Evolutionary conservation across 2,888 invertebrate genomes (phyloP), one percentile per base, ranked within the genome.

Genomic region (Syrphus vitripennis): DNA sequence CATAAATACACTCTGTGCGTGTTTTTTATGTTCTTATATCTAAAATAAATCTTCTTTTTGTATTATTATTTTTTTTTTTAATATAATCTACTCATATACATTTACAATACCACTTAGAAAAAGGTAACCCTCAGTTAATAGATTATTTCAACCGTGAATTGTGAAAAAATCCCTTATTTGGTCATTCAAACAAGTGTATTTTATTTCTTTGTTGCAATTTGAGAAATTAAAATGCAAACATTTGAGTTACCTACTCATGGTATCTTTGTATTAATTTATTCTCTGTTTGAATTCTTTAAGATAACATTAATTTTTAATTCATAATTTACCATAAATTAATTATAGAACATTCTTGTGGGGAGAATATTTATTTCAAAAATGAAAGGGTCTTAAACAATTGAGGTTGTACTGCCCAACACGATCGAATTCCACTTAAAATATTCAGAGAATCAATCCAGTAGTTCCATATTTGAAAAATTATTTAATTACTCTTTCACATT

Each of bases 41-140:
- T n/a, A 48, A 45, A 26, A 42, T 50, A 21, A 42, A 69, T 57
- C 29, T 29, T 69, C 67, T 69, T 40, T 69, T 61, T 34, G 34
- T 69, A 61, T 76, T 70, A n/a, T n/a, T n/a, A n/a, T n/a, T n/a
- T 70, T 37, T 4, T 50, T 31, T 10, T 31, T 19, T 9, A 16
- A 10, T 16, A 9, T 10, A 21, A 48, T 48, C 4, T 19, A 10
- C 10, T 21, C 0, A 4, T 34, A 34, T 34, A 34, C 7, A 34
- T 10, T 34, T 4, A 34, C 34, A 34, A 1, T 29, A 3, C 21
- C 5, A 24, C 21, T 21, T 14, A 12, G 4, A 57, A 14, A 5
- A n/a, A 26, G 14, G 24, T 83, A 79, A 83, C 74, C 79, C 79
- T 79, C 69, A n/a, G n/a, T 79, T 69, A n/a, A n/a, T 69, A 31